Evolutionary conservation across 2,113 vertebrate genomes (phyloP).

Genomic region (Dromiciops gliroides): DNA sequence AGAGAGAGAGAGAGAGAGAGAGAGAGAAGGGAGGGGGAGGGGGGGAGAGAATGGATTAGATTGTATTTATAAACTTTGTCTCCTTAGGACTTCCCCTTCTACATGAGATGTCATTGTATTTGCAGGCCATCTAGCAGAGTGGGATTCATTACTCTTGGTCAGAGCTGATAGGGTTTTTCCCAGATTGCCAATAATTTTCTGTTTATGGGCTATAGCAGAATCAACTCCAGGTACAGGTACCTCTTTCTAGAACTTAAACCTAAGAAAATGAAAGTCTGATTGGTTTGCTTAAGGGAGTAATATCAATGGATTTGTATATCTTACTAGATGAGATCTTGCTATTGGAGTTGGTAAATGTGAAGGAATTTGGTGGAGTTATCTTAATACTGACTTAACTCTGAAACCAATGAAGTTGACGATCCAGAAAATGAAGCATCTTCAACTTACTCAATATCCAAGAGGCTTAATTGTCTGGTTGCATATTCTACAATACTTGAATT

Average conservation of each 20-base stretch:
- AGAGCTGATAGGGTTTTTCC: neutral
- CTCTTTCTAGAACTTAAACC: slow-evolving; percentile 12
- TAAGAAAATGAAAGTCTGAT: slow-evolving; percentile 13
- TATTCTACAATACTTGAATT: slow-evolving; percentile 59
- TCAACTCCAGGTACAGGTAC: neutral
- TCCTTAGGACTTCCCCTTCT: neutral
- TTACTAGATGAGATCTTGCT: neutral
- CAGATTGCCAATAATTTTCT: neutral
- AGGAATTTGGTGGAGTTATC: neutral
- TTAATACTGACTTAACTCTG: neutral
- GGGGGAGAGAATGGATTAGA: neutral
- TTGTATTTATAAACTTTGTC: neutral
- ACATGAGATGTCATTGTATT: neutral
- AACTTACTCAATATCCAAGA: neutral
- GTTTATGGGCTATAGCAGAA: neutral
- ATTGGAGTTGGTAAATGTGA: neutral
- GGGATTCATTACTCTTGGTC: neutral
- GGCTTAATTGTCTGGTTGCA: slow-evolving; percentile 52
- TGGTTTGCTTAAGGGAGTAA: slow-evolving; percentile 4
- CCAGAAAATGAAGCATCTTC: slow-evolving; percentile 12
- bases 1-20: too few relatives aligned
- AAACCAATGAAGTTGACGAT: slow-evolving; percentile 32
- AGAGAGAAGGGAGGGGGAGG: too few relatives aligned
- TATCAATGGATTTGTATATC: neutral
- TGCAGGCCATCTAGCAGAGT: slow-evolving; percentile 5